Percentiles rank a stretch among this genome's conserved stretches.
Conservation (phyloP, 1,140 invertebrate genomes). For the Eulimnadia texana region DNA sequence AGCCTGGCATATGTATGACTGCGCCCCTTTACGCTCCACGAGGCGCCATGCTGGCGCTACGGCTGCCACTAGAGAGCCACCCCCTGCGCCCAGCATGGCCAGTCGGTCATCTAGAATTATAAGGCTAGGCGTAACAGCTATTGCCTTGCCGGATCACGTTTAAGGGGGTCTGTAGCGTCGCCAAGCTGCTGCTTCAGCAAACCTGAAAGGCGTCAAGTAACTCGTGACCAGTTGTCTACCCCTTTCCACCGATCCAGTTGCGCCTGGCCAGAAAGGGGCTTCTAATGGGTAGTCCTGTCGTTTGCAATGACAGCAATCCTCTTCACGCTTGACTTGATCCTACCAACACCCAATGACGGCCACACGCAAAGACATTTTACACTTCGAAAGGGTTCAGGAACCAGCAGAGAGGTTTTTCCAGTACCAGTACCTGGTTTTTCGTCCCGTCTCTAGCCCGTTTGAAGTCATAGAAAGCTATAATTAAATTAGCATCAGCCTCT, state of each 20-base stretch:
- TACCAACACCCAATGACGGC: no score
- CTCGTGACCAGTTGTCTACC: not conserved
- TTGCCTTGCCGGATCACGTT: not conserved
- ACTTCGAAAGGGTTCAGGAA: no score
- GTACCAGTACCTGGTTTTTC: no score
- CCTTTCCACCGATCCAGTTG: not conserved
- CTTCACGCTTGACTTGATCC: not conserved
- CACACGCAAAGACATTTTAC: no score
- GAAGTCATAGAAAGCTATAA: not conserved
- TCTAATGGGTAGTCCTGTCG: not conserved
- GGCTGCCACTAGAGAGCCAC: not conserved
- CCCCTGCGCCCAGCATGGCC: not conserved
- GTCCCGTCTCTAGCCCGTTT: no score
- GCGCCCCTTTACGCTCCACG: not conserved
- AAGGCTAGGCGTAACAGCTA: not conserved
- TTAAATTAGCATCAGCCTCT: not conserved
- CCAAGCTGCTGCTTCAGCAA: no score
- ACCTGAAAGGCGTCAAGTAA: not conserved
- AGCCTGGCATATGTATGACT: not conserved
- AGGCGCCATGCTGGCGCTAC: not conserved
- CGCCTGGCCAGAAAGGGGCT: not conserved
- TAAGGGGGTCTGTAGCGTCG: no score
- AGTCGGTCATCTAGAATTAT: not conserved
- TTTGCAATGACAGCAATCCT: not conserved
- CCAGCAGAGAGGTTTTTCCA: no score